Base-by-base conservation (phyloP, 2,113 vertebrate genomes). In the Cepphus grylle region DNA sequence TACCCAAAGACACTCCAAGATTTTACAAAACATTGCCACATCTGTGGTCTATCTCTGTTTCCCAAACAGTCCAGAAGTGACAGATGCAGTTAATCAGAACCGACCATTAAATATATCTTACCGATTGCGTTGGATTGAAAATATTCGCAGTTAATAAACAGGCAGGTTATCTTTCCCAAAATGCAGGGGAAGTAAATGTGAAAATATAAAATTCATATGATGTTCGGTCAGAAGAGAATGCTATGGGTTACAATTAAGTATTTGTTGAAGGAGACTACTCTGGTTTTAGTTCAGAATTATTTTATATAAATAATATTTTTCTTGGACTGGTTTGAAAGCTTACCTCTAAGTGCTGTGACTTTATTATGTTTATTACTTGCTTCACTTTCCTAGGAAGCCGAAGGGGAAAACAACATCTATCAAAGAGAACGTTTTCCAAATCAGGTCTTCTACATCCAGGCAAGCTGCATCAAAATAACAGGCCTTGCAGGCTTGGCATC, bases 271-370 rank as follows among this genome's bases (percentile, higher is more conserved):
- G 34, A 80, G 84, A 83, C 2, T 4, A 66, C 87, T 88, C 91
- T 96, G 49, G 45, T 80, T 91, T 69, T 1, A 0, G 70, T 93
- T 94, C 83, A 95, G 85, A 97, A 93, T 95, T 92, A 94, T 81
- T 95, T 97, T 95, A 92, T 96, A 76, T 81, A 96, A 70, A 73
- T 90, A 87, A 76, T 92, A 79, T 93, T 97, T 97, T 93, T 93
- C 85, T 98, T 98, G 98, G 96, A 96, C 52, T 80, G 76, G 23
- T 96, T 94, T 96, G 79, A 97, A 98, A 98, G 92, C 58, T 86
- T 87, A 95, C 62, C 74, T 97, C 61, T 72, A 86, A 96, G 50
- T 88, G 77, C 66, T 94, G 55, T 83, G 62, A 66, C 86, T 74
- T 94, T 91, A 88, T 92, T 90, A 87, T 95, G 82, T 92, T 97